These are phyloP conservation scores for Nibea albiflora DNA, from an alignment of 2,113 vertebrate genomes.

Conservation along the genomic window DNA sequence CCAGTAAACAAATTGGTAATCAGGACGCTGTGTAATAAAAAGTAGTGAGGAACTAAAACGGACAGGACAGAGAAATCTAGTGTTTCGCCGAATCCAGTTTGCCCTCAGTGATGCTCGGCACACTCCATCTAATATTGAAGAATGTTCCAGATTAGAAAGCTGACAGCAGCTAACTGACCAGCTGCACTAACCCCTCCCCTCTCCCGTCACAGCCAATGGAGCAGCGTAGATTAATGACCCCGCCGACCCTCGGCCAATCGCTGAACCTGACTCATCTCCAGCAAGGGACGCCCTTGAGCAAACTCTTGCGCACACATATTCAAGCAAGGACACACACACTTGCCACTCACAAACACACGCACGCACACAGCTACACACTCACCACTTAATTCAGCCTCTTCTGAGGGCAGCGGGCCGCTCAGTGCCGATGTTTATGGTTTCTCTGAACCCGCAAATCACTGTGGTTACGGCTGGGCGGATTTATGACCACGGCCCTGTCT, in stretches of 20 bases:
- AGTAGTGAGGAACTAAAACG: not conserved
- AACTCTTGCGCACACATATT: conserved; percentile 54
- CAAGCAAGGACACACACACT: conserved; percentile 30
- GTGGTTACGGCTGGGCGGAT: conserved; percentile 73
- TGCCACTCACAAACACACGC: conserved; percentile 22
- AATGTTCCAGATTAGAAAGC: conserved; percentile 77
- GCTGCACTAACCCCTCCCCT: conserved; percentile 75
- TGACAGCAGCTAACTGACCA: conserved; percentile 80
- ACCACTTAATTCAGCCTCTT: conserved; percentile 74
- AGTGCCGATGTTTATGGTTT: conserved; percentile 79
- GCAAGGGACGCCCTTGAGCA: conserved; percentile 74
- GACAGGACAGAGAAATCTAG: conserved; percentile 26
- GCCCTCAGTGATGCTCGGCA: conserved; percentile 39
- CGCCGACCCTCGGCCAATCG: conserved; percentile 66
- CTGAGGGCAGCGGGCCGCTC: conserved; percentile 64
- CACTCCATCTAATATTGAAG: conserved; percentile 74
- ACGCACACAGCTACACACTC: conserved; percentile 56
- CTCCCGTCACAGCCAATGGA: conserved; percentile 75
- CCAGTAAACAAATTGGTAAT: not conserved
- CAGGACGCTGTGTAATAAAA: conserved; percentile 3
- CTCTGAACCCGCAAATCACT: conserved; percentile 81
- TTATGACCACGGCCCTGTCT: conserved; percentile 71
- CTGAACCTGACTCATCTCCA: conserved; percentile 48
- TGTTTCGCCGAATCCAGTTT: conserved; percentile 47
- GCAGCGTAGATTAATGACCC: conserved; percentile 73